phyloP scores from a whole-genome alignment of 2,113 vertebrate genomes.

The Tragelaphus scriptus region DNA sequence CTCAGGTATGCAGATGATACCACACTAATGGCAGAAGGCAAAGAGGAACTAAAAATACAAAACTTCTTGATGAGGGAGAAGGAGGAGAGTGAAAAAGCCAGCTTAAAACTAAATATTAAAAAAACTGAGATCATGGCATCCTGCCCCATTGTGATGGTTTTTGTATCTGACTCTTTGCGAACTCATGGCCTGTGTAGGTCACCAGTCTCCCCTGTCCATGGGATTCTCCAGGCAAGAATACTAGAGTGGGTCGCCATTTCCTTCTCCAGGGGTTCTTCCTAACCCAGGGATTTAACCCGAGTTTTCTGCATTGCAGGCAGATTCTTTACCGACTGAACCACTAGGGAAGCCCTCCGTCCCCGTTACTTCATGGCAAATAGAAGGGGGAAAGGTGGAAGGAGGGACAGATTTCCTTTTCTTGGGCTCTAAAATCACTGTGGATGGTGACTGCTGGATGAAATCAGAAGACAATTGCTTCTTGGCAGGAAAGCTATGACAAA shows the following conservation, averaged over 20 bases:
- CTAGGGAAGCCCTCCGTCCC: neutral
- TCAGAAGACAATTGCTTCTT: neutral
- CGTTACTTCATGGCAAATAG: neutral
- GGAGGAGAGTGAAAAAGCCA: neutral
- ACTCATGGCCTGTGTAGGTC: neutral
- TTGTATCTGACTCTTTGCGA: neutral
- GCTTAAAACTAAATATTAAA: neutral
- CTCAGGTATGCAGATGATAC: neutral
- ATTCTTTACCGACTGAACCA: neutral
- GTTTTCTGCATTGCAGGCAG: neutral
- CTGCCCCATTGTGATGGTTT: neutral
- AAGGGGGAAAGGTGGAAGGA: neutral
- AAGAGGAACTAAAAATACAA: neutral
- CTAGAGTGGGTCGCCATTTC: neutral
- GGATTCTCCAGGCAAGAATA: neutral
- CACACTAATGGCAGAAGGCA: neutral
- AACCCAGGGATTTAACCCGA: neutral
- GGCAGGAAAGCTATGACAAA: neutral
- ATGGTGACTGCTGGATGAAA: neutral
- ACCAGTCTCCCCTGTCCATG: neutral
- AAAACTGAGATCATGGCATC: neutral
- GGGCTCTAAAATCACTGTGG: neutral
- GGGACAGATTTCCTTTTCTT: neutral
- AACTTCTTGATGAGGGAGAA: neutral
- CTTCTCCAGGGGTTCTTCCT: neutral